A percentile compares a stretch with the other conserved stretches of the same genome.
Conservation (phyloP, 2,888 invertebrate species). For the Philereme vetulata region DNA sequence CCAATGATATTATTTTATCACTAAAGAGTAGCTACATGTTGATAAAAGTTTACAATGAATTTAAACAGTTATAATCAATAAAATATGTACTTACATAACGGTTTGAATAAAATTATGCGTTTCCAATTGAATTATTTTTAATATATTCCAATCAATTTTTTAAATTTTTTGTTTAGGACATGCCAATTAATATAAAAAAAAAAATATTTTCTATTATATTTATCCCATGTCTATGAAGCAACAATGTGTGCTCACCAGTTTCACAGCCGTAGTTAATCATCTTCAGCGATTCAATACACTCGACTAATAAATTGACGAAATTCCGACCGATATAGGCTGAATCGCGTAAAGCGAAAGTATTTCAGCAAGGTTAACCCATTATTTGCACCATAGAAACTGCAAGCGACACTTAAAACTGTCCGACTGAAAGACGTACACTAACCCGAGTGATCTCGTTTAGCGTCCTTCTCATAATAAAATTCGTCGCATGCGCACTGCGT, state of each 20-base stretch:
- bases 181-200: neutral
- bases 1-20: slow-evolving; percentile 6
- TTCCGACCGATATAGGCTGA: slow-evolving; percentile 32
- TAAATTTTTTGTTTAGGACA: neutral
- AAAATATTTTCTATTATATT: neutral
- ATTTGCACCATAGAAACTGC: slow-evolving; percentile 46
- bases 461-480: slow-evolving; percentile 70
- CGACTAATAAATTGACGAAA: slow-evolving; percentile 39
- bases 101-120: too few relatives aligned
- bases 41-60: neutral
- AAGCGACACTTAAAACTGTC: slow-evolving; percentile 43
- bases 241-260: slow-evolving; percentile 46
- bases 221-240: neutral
- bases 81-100: too few relatives aligned
- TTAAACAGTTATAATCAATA: too few relatives aligned
- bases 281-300: slow-evolving; percentile 36
- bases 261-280: slow-evolving; percentile 52
- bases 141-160: neutral
- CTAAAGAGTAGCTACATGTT: neutral
- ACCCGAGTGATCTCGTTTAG: slow-evolving; percentile 62
- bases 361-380: slow-evolving; percentile 43
- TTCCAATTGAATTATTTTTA: too few relatives aligned
- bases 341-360: slow-evolving; percentile 34
- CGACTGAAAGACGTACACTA: slow-evolving; percentile 45
- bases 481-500: slow-evolving; percentile 74